Conservation (phyloP, 92 coral and sea anemone species). For the Epizoanthus illoricatus region DNA sequence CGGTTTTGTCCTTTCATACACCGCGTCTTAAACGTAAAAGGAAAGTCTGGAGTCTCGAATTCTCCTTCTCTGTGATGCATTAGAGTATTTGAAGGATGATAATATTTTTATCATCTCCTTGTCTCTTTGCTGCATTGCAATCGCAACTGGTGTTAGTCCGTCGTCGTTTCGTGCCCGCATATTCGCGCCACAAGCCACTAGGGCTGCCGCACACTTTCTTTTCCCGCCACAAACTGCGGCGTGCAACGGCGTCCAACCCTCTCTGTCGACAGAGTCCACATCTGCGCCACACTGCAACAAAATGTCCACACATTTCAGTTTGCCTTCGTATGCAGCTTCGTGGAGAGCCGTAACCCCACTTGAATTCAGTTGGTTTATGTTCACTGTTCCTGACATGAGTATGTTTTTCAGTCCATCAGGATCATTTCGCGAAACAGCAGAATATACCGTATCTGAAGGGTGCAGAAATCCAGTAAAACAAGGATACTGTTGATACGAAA, state of each 20-base stretch:
- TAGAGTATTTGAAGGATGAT: constrained; percentile 40
- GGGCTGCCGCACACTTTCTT: constrained; percentile 60
- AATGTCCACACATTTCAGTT: constrained; percentile 62
- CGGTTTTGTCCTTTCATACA: background rate
- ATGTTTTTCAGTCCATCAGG: constrained; percentile 71
- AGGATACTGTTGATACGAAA: constrained; percentile 17
- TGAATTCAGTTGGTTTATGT: constrained; percentile 71
- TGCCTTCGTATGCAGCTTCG: constrained; percentile 89
- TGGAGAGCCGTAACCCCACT: constrained; percentile 88
- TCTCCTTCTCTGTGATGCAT: constrained; percentile 4
- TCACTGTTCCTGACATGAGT: constrained; percentile 79
- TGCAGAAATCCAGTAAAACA: constrained; percentile 59
- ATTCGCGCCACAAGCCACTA: constrained; percentile 73
- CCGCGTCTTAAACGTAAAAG: constrained; percentile 9
- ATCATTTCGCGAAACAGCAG: constrained; percentile 83
- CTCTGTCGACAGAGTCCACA: constrained; percentile 65
- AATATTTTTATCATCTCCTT: constrained; percentile 76
- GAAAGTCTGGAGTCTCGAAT: constrained; percentile 3
- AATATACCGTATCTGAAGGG: constrained; percentile 72
- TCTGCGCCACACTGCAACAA: constrained; percentile 82
- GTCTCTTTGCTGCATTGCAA: constrained; percentile 81
- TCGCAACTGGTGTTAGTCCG: constrained; percentile 75
- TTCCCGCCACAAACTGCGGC: constrained; percentile 91
- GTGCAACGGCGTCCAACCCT: constrained; percentile 90
- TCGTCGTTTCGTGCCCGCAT: constrained; percentile 74